Evolutionary conservation across 2,888 invertebrate genomes (phyloP).

Genomic region (Palloptera scutellata): DNA sequence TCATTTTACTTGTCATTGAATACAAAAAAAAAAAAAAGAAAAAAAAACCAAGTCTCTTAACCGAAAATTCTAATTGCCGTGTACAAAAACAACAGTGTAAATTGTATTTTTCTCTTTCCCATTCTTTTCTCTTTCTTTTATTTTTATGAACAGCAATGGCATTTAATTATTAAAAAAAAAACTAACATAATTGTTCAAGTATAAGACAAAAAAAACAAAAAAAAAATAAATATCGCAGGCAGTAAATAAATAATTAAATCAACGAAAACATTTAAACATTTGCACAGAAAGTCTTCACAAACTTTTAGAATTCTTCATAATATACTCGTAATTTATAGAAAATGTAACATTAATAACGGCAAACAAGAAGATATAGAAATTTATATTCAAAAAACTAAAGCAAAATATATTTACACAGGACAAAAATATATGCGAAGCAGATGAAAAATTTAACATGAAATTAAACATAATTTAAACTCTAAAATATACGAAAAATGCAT

Average conservation of each 20-base stretch:
- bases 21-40: constrained; percentile 15
- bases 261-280: constrained; percentile 24
- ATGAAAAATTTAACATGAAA: neutral
- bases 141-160: constrained; percentile 53
- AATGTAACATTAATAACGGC: constrained; percentile 15
- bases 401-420: constrained; percentile 30
- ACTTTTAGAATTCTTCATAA: constrained; percentile 17
- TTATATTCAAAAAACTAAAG: constrained; percentile 13
- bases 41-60: constrained; percentile 17
- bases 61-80: constrained; percentile 22
- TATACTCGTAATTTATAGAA: constrained; percentile 18
- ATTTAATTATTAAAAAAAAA: constrained; percentile 54
- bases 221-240: constrained; percentile 3
- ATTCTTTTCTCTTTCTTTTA: constrained; percentile 41
- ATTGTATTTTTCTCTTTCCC: constrained; percentile 45
- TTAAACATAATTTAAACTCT: neutral
- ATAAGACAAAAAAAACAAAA: constrained; percentile 27
- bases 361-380: constrained; percentile 10
- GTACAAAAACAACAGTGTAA: constrained; percentile 41
- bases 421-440: constrained; percentile 23
- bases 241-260: constrained; percentile 26
- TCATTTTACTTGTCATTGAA: constrained; percentile 18
- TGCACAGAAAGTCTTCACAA: constrained; percentile 17
- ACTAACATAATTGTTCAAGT: constrained; percentile 17
- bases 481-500: neutral